Base-by-base conservation (phyloP, 2,888 invertebrate genomes). In the Xestia sexstrigata region DNA sequence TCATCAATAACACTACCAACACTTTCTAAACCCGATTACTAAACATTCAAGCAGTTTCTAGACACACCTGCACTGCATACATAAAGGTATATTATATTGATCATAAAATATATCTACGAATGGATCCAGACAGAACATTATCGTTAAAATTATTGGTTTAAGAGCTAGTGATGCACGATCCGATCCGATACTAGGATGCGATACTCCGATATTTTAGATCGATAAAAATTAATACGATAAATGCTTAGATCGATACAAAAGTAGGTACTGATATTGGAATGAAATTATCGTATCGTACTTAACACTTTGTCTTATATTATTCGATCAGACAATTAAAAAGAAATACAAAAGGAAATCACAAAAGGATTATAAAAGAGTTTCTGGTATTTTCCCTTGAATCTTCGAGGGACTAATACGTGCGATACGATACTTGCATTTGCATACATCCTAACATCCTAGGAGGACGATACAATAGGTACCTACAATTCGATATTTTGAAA, bases 81-180 rank as follows among this genome's bases (percentile, higher is more conserved):
- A 79, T 81, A 71, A 81, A 81, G 23, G 35, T 78, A 70, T 73
- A 70, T 82, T 78, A 70, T 73, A 70, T 82, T 81, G 72, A 20
- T 73, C 81, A 49, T 81, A 62, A 82, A 81, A 78, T 70, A 67
- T 71, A 71, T 72, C 26, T 58, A 58, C 47, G 60, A 81, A 81
- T 69, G 62, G 72, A 73, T 81, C 68, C 77, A 45, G n/a, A 62
- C 70, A 49, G 42, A 66, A 67, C 69, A 82, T 81, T 73, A 82
- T 66, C 78, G 60, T 78, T 55, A 82, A n/a, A 73, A 13, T 73
- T 81, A 67, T 70, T 58, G 39, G 35, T 78, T 66, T 67, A 39
- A 60, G 65, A 65, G 26, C 65, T 42, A 65, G 65, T 8, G 42
- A 65, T 42, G 42, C 42, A 42, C n/a, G 15, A 7, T n/a, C 3